Percentiles rank a stretch among this genome's conserved stretches.
These are phyloP conservation scores for Dendroctonus ponderosae DNA, from an alignment of 1,140 invertebrate species.

Conservation along the genomic window DNA sequence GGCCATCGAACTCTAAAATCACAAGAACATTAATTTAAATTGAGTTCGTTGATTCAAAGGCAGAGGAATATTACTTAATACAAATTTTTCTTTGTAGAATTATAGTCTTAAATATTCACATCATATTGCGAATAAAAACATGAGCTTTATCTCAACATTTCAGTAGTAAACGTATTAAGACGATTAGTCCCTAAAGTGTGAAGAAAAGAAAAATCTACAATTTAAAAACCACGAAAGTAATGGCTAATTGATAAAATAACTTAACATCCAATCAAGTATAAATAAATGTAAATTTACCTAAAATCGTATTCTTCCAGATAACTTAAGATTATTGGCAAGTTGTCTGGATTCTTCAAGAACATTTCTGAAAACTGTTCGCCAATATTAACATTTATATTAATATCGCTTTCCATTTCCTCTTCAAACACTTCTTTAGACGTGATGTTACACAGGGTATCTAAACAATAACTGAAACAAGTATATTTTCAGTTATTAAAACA, in stretches of 20 bases:
- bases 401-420: constrained; percentile 66
- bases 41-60: too few species aligned
- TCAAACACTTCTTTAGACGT: constrained; percentile 81
- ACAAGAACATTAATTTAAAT: not conserved
- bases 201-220: too few species aligned
- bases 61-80: too few species aligned
- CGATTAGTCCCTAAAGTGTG: too few species aligned
- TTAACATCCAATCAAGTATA: constrained; percentile 46
- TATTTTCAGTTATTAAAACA: not conserved
- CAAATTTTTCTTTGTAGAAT: too few species aligned
- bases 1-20: constrained; percentile 74
- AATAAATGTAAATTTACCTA: constrained; percentile 45
- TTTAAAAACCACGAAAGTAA: too few species aligned
- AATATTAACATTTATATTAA: constrained; percentile 56
- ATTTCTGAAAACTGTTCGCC: constrained; percentile 98
- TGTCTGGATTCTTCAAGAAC: constrained; percentile 90
- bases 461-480: constrained; percentile 51
- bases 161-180: too few species aligned
- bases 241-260: too few species aligned
- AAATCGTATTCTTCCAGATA: constrained; percentile 97
- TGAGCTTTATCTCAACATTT: too few species aligned
- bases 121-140: too few species aligned
- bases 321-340: constrained; percentile 79
- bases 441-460: constrained; percentile 91
- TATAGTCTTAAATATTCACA: too few species aligned